Conservation (phyloP, 2,797 vertebrate genomes). For the Melopsittacus undulatus region DNA sequence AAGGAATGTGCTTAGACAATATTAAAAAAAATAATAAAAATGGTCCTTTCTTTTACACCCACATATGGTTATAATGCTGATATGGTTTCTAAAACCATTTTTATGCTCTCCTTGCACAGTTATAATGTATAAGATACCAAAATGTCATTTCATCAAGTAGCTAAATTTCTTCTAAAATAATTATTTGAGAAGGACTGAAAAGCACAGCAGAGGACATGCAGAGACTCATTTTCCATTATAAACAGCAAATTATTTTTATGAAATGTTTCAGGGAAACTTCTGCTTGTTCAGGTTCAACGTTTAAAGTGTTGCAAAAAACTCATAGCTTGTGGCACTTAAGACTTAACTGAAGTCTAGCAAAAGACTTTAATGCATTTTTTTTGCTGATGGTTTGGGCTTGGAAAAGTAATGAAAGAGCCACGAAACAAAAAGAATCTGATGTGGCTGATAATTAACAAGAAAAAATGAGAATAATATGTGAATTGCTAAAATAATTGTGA, state of each 20-base stretch:
- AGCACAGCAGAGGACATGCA: neutral
- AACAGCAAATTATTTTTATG: neutral
- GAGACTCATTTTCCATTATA: neutral
- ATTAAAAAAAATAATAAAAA: neutral
- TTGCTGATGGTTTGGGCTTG: neutral
- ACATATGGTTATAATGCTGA: neutral
- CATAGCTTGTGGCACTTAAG: neutral
- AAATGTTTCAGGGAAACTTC: neutral
- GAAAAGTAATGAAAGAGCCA: neutral
- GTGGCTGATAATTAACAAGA: neutral
- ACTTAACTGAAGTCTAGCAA: neutral
- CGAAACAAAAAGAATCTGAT: neutral
- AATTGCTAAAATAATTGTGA: neutral
- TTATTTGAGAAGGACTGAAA: neutral
- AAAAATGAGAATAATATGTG: neutral
- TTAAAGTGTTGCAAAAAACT: neutral
- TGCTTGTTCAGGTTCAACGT: neutral
- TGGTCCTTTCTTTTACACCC: neutral
- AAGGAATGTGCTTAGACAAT: neutral
- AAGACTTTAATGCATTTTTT: neutral
- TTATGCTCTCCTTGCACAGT: neutral
- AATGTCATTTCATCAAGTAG: neutral
- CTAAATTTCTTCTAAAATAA: neutral
- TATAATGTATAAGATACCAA: neutral
- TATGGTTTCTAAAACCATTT: neutral